A percentile compares a stretch with the other conserved stretches of the same genome.
Evolutionary conservation across 2,888 invertebrate genomes (phyloP).

Genomic region (Platycheirus rosarum): DNA sequence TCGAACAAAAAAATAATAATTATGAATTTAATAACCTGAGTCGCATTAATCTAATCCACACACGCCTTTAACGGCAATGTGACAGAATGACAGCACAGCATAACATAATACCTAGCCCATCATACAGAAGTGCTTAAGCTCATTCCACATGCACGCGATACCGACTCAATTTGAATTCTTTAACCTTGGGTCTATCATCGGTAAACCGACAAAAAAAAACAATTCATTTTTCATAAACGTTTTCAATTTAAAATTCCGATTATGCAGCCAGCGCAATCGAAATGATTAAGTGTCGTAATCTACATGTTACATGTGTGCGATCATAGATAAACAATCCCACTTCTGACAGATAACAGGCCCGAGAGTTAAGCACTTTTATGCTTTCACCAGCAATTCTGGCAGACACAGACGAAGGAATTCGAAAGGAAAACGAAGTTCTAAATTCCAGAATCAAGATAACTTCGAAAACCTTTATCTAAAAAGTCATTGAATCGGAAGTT

Average conservation of each 20-base stretch:
- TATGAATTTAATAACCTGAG: constrained; percentile 63
- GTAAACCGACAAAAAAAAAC: constrained; percentile 15
- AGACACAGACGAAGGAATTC: not conserved
- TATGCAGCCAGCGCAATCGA: constrained; percentile 38
- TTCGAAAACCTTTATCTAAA: constrained; percentile 35
- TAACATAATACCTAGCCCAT: not conserved
- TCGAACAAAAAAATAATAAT: too few relatives aligned
- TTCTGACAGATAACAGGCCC: constrained; percentile 49
- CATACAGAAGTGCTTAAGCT: constrained; percentile 20
- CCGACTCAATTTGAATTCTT: constrained; percentile 49
- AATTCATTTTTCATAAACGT: not conserved
- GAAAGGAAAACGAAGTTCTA: constrained; percentile 11
- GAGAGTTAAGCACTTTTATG: constrained; percentile 51
- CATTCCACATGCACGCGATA: constrained; percentile 55
- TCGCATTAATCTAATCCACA: constrained; percentile 31
- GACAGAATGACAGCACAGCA: constrained; percentile 22
- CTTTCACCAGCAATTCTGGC: constrained; percentile 45
- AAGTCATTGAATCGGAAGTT: constrained; percentile 51
- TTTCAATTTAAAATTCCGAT: constrained; percentile 48
- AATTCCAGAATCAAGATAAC: constrained; percentile 36
- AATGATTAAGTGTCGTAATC: constrained; percentile 32
- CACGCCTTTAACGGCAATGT: constrained; percentile 30
- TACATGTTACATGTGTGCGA: constrained; percentile 7
- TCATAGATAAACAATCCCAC: constrained; percentile 44
- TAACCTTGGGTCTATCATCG: constrained; percentile 8